phyloP scores from a whole-genome alignment of 2,888 invertebrate species.

The Nomada flava region DNA sequence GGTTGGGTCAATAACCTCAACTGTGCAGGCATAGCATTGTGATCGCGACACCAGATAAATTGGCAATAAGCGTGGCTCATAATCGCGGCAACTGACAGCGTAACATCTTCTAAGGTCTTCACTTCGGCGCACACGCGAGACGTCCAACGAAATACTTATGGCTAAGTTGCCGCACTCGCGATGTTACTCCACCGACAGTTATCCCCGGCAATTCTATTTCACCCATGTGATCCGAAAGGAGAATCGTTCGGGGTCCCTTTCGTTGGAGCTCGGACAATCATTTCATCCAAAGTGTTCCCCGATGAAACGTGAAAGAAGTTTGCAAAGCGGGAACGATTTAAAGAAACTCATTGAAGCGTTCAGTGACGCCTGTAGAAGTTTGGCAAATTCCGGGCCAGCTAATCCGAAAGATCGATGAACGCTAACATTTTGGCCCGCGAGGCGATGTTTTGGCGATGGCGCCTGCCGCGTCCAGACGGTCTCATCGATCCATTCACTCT shows the following conservation, averaged over 20 bases:
- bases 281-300: not conserved
- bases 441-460: conserved; percentile 63
- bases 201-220: not conserved
- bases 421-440: conserved; percentile 54
- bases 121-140: not conserved
- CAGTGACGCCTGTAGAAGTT: not conserved
- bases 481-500: conserved; percentile 75
- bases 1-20: conserved; percentile 34
- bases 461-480: conserved; percentile 61
- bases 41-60: conserved; percentile 48
- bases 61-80: conserved; percentile 53
- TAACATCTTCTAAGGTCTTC: conserved; percentile 49
- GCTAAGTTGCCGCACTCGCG: conserved; percentile 1
- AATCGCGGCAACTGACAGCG: conserved; percentile 49
- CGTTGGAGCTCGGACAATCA: too few species aligned
- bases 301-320: not conserved
- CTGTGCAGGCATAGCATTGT: conserved; percentile 27
- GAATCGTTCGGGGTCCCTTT: not conserved
- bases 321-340: not conserved
- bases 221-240: not conserved
- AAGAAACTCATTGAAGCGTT: not conserved
- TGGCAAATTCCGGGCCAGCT: conserved; percentile 25
- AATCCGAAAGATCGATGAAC: conserved; percentile 54
- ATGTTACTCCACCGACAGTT: not conserved
- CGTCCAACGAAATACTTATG: conserved; percentile 16